Evolutionary conservation across 2,888 invertebrate species (phyloP), one percentile per base, ranked within the genome.

Genomic region (Cryptocheilus praepositus): DNA sequence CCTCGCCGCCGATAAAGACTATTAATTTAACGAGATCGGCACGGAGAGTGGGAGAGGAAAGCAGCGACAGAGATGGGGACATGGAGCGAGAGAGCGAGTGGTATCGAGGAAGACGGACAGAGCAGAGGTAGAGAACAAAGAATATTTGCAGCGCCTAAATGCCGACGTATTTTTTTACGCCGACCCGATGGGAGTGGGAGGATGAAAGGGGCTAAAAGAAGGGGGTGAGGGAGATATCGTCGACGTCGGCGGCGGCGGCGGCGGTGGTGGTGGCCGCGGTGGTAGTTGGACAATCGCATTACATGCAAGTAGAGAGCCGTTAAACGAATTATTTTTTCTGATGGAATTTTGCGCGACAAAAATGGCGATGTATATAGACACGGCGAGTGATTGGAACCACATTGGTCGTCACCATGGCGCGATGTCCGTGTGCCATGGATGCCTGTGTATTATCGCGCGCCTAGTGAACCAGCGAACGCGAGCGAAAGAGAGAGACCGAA

Each of bases 211-310:
- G 36, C 11, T 36, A 7, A 7, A 36, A 36, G 36, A 36, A 36
- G 36, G 36, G 36, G 36, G 61, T 76, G 73, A 72, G 60, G 64
- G 74, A 65, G 68, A 67, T 73, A 76, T 73, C 68, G 73, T 73
- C 73, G 72, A 70, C 71, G 36, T 4, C 11, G 36, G 36, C 36
- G 36, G 13, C 36, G 36, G 36, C 36, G 36, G 36, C 11, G 36
- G 36, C 36, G 36, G 13, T 11, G 8, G 36, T 11, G 8, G 36
- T 7, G 36, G 36, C 36, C 36, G 36, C 36, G 4, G 36, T 7
- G 36, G 36, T 36, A 28, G 22, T 49, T 54, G 49, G 49, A 49
- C 49, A 52, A 52, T 52, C 19, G 16, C 19, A 52, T 21, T 21
- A 52, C 52, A 21, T 15, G 22, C 52, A 52, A 52, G 52, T 52